Conservation (phyloP, 1,140 invertebrate genomes). For the Drosophila equinoxialis region DNA sequence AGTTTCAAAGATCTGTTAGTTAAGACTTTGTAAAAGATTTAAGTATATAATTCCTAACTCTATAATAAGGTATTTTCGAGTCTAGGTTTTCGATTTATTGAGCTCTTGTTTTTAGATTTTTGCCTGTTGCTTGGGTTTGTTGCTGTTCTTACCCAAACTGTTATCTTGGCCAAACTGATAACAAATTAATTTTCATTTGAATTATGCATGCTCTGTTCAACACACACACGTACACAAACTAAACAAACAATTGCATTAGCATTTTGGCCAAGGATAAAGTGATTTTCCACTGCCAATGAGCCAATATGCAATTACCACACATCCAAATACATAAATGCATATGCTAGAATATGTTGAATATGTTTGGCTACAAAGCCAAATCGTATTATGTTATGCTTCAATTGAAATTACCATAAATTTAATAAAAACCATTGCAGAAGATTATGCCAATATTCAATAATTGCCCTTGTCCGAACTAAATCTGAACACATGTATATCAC, state of each 20-base stretch:
- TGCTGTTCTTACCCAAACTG: neutral
- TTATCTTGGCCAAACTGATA: conserved; percentile 74
- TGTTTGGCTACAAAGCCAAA: neutral
- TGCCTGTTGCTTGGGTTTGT: conserved; percentile 44
- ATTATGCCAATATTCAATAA: neutral
- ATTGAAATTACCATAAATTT: conserved; percentile 2
- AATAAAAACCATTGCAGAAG: neutral
- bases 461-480: too few relatives aligned
- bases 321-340: conserved; percentile 7
- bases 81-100: neutral
- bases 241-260: conserved; percentile 54
- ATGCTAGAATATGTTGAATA: conserved; percentile 5
- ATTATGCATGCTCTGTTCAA: conserved; percentile 67
- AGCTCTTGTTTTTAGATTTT: neutral
- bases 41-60: too few relatives aligned
- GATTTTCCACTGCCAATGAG: conserved; percentile 52
- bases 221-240: conserved; percentile 20
- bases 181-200: conserved; percentile 75
- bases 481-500: too few relatives aligned
- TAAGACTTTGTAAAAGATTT: too few relatives aligned
- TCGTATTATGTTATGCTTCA: conserved; percentile 3
- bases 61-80: neutral
- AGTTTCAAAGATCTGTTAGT: too few relatives aligned
- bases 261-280: conserved; percentile 54
- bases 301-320: conserved; percentile 54